A percentile compares a stretch with the other conserved stretches of the same genome.
Evolutionary conservation across 2,888 invertebrate species (phyloP).

Genomic region (Leucophora obtusa): DNA sequence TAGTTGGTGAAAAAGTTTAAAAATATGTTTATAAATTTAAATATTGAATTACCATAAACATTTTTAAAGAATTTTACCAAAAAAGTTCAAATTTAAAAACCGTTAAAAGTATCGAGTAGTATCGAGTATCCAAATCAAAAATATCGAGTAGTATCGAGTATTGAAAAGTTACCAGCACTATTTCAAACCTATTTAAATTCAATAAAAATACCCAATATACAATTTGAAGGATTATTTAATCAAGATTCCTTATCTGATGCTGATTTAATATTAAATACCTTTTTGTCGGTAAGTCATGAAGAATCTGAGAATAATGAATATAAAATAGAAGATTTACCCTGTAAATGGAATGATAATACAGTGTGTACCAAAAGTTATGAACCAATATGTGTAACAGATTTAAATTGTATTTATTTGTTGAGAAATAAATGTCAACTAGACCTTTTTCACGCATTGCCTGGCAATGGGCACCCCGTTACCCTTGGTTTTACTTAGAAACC

Average conservation of each 20-base stretch:
- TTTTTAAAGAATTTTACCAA: too few relatives aligned
- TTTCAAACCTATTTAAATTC: conserved; percentile 8
- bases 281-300: neutral
- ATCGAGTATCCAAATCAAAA: too few relatives aligned
- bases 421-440: conserved; percentile 32
- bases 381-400: conserved; percentile 39
- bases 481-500: too few relatives aligned
- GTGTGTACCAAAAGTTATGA: conserved; percentile 2
- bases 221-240: conserved; percentile 15
- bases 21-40: too few relatives aligned
- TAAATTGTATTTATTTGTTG: conserved; percentile 28
- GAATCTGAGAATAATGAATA: neutral
- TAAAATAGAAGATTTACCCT: neutral
- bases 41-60: too few relatives aligned
- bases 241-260: conserved; percentile 9
- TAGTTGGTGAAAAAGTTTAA: too few relatives aligned
- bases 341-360: conserved; percentile 12
- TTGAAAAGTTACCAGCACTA: too few relatives aligned
- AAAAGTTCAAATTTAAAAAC: too few relatives aligned
- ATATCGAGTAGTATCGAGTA: too few relatives aligned
- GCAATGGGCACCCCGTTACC: too few relatives aligned
- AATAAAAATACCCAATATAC: neutral
- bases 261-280: conserved; percentile 5
- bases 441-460: too few relatives aligned
- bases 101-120: too few relatives aligned